Percentiles rank a stretch among this genome's conserved stretches.
phyloP scores from a whole-genome alignment of 92 coral and sea anemone genomes.

The Phymanthus crucifer region DNA sequence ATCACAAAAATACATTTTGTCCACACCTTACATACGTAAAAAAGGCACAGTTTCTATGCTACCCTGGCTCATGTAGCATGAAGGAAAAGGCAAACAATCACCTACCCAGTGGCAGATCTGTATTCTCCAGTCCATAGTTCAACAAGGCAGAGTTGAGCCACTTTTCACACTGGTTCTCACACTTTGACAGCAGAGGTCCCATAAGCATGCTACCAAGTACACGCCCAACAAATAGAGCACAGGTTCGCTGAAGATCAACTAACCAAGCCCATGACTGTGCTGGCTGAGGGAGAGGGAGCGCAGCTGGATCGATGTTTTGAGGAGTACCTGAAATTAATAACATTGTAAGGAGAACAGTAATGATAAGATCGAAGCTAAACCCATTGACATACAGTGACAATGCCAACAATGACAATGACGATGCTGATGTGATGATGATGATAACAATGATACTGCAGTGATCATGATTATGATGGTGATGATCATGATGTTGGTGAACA shows the following conservation, averaged over 20 bases:
- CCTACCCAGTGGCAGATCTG: conserved; percentile 69
- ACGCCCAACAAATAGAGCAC: conserved; percentile 77
- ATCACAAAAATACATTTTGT: too few relatives aligned
- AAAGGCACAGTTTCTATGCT: too few relatives aligned
- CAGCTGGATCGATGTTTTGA: conserved; percentile 77
- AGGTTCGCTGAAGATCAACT: conserved; percentile 72
- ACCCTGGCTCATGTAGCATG: neutral
- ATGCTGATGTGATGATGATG: neutral
- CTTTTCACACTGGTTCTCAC: conserved; percentile 70
- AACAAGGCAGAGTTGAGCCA: conserved; percentile 81
- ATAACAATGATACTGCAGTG: neutral
- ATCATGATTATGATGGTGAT: neutral
- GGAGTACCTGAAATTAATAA: conserved; percentile 74
- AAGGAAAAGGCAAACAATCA: neutral
- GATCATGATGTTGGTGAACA: neutral
- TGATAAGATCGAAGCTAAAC: too few relatives aligned
- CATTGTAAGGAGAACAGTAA: neutral
- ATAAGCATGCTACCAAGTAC: conserved; percentile 71
- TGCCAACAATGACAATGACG: neutral
- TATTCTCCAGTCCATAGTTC: conserved; percentile 73
- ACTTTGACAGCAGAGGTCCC: conserved; percentile 68
- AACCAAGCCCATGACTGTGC: conserved; percentile 88
- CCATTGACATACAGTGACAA: too few relatives aligned
- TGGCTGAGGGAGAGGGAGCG: conserved; percentile 72
- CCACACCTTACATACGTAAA: too few relatives aligned